A percentile compares a stretch with the other conserved stretches of the same genome.
Evolutionary conservation across 2,113 vertebrate genomes (phyloP).

Genomic region (Heptranchias perlo): DNA sequence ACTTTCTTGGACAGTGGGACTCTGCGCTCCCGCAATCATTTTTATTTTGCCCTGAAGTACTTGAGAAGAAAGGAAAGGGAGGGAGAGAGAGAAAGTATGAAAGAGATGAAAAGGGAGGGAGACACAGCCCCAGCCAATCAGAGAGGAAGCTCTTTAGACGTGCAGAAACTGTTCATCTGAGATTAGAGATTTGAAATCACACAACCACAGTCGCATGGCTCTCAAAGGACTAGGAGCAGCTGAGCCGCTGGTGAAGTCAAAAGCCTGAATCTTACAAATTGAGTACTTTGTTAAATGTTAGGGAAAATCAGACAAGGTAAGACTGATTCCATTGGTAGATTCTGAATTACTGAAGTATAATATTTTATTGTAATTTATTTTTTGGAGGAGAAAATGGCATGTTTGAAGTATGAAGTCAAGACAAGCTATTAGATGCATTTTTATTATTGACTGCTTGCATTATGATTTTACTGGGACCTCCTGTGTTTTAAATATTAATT

Average conservation of each 20-base stretch:
- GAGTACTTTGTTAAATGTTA: conserved; percentile 62
- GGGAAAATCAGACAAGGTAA: conserved; percentile 68
- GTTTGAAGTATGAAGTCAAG: neutral
- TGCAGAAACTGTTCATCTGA: conserved; percentile 54
- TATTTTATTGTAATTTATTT: neutral
- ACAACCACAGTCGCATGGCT: conserved; percentile 48
- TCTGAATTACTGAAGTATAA: neutral
- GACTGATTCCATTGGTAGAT: conserved; percentile 43
- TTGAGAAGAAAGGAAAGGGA: conserved; percentile 31
- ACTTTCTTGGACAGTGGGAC: conserved; percentile 20
- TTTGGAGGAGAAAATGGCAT: neutral
- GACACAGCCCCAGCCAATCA: conserved; percentile 57
- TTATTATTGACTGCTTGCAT: neutral
- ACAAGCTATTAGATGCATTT: neutral
- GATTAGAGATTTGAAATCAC: conserved; percentile 50
- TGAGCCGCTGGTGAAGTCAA: conserved; percentile 48
- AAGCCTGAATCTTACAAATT: conserved; percentile 50
- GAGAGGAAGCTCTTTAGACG: conserved; percentile 51
- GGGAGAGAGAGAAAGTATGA: conserved; percentile 41
- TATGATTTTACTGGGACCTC: neutral
- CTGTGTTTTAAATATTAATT: conserved; percentile 28
- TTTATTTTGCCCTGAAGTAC: conserved; percentile 40
- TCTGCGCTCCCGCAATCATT: conserved; percentile 25
- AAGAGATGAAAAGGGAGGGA: conserved; percentile 39
- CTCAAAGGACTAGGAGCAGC: conserved; percentile 56